Conservation (phyloP, 2,888 invertebrate genomes). For the Cosmorhoe ocellata region DNA sequence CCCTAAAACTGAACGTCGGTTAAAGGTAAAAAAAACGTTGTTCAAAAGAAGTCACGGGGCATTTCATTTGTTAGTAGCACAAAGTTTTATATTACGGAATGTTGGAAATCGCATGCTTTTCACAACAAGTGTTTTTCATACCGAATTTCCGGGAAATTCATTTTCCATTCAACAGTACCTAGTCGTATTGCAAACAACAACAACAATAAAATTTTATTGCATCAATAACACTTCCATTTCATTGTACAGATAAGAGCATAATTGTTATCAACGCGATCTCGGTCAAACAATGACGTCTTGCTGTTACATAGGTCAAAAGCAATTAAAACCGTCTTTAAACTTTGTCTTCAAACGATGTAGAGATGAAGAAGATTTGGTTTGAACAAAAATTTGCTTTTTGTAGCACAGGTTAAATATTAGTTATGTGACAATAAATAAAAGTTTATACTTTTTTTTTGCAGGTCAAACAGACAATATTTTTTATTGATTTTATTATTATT, state of each 20-base stretch:
- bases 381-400: slow-evolving; percentile 1
- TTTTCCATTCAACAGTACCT: not conserved
- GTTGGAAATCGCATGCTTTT: too few relatives aligned
- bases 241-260: slow-evolving; percentile 22
- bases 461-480: too few relatives aligned
- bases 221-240: slow-evolving; percentile 23
- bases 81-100: too few relatives aligned
- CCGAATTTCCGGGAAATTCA: slow-evolving; percentile 12
- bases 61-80: too few relatives aligned
- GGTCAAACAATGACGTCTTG: slow-evolving; percentile 20
- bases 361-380: slow-evolving; percentile 17
- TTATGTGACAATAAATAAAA: too few relatives aligned
- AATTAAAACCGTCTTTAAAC: slow-evolving; percentile 59
- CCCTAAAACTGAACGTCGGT: too few relatives aligned
- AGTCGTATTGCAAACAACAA: slow-evolving; percentile 17
- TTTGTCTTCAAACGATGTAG: slow-evolving; percentile 40
- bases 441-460: too few relatives aligned
- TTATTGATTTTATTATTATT: too few relatives aligned
- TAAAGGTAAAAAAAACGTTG: too few relatives aligned
- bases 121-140: not conserved
- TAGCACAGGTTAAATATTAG: too few relatives aligned
- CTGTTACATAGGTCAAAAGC: slow-evolving; percentile 40
- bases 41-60: too few relatives aligned
- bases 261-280: slow-evolving; percentile 23
- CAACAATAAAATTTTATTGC: slow-evolving; percentile 25